Conservation (phyloP, 2,888 invertebrate genomes). For the Rhamnusium bicolor region DNA sequence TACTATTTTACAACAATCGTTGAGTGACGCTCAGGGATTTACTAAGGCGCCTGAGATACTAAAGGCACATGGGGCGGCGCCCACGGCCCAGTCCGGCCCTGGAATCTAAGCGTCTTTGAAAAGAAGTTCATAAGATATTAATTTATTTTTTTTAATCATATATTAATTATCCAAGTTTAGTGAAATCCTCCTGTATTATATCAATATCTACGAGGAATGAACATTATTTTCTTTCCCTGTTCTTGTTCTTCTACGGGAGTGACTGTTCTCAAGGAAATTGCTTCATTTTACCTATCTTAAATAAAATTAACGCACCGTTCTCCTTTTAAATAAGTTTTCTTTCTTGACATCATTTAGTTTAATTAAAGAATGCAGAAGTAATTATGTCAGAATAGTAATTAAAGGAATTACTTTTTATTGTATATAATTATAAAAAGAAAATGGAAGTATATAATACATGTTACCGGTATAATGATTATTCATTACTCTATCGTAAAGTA, state of each 20-base stretch:
- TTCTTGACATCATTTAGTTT: not conserved
- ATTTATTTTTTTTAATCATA: too few species aligned
- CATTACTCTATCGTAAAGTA: not conserved
- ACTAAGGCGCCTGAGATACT: too few species aligned
- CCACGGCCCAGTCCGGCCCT: too few species aligned
- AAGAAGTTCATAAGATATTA: too few species aligned
- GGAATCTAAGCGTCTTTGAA: too few species aligned
- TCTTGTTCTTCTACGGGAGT: not conserved
- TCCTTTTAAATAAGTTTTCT: not conserved
- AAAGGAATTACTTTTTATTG: not conserved
- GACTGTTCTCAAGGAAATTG: not conserved
- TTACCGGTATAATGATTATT: not conserved
- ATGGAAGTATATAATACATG: not conserved
- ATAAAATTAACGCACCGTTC: not conserved
- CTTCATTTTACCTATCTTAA: not conserved
- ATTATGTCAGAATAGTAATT: not conserved
- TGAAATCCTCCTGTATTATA: too few species aligned
- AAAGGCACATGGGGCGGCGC: too few species aligned
- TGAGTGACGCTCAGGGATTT: too few species aligned
- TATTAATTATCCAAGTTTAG: too few species aligned
- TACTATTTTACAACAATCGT: too few species aligned
- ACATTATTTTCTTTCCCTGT: too few species aligned
- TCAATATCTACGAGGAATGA: too few species aligned
- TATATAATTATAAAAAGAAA: conserved; percentile 16
- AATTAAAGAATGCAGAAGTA: not conserved